These are phyloP conservation scores for Procambarus clarkii DNA, from an alignment of 1,140 invertebrate species.

Conservation along the genomic window DNA sequence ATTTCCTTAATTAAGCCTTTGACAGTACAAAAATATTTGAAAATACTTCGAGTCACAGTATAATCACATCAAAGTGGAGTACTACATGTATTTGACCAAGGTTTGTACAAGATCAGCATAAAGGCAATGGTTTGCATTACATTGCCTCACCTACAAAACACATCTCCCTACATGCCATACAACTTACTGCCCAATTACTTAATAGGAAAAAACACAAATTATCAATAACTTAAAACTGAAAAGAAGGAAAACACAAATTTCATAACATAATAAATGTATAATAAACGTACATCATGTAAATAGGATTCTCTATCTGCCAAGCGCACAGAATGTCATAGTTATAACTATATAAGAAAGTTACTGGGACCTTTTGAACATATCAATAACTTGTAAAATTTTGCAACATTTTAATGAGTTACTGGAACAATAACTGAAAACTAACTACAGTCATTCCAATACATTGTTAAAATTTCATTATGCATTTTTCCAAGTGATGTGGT, in stretches of 20 bases:
- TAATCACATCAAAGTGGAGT: not conserved
- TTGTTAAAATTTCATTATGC: too few relatives aligned
- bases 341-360: too few relatives aligned
- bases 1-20: not conserved
- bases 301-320: too few relatives aligned
- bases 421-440: too few relatives aligned
- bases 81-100: not conserved
- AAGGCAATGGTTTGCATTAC: not conserved
- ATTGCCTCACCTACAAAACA: not conserved
- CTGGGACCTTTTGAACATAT: too few relatives aligned
- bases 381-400: too few relatives aligned
- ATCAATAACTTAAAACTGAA: not conserved
- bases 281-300: not conserved
- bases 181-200: not conserved
- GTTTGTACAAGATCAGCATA: not conserved
- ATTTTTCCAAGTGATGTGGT: too few relatives aligned
- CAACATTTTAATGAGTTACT: too few relatives aligned
- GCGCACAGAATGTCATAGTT: too few relatives aligned
- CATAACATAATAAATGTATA: not conserved
- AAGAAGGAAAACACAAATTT: not conserved
- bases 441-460: too few relatives aligned
- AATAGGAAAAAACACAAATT: not conserved
- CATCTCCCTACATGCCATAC: not conserved
- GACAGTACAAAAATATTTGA: conserved; percentile 19
- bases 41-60: not conserved